These are phyloP conservation scores for Anguilla anguilla DNA, from an alignment of 2,797 vertebrate genomes.

Conservation along the genomic window DNA sequence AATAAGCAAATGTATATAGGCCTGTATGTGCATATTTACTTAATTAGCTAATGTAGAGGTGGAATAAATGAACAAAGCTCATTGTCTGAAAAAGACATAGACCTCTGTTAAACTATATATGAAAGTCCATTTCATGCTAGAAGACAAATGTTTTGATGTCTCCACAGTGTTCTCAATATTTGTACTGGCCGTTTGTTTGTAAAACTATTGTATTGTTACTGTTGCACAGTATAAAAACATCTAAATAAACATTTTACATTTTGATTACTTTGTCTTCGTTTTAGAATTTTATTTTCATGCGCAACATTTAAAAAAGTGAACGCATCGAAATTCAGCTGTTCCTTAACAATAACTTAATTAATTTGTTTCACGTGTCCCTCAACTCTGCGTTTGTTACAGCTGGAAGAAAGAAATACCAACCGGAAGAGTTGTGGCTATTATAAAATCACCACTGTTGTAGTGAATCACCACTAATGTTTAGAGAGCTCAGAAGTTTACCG, in stretches of 20 bases:
- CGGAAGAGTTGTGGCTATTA: too few species aligned
- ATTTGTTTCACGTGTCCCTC: too few species aligned
- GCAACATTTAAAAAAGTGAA: not conserved
- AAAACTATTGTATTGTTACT: constrained; percentile 84
- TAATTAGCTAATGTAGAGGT: constrained; percentile 11
- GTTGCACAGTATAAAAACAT: constrained; percentile 84
- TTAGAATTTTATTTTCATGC: not conserved
- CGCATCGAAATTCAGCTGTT: not conserved
- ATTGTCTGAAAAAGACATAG: constrained; percentile 17
- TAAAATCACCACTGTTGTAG: too few species aligned
- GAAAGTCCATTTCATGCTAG: constrained; percentile 60
- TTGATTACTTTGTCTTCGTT: constrained; percentile 38
- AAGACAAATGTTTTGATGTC: constrained; percentile 66
- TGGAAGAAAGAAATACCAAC: too few species aligned
- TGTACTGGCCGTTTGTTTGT: constrained; percentile 78
- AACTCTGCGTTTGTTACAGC: too few species aligned
- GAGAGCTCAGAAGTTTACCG: too few species aligned
- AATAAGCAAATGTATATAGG: constrained; percentile 61
- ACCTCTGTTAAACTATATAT: constrained; percentile 20
- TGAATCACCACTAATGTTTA: too few species aligned
- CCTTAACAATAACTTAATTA: too few species aligned
- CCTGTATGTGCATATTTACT: constrained; percentile 69
- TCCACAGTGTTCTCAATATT: constrained; percentile 72
- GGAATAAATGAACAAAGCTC: constrained; percentile 12
- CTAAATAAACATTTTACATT: constrained; percentile 86